Conservation (phyloP, 2,113 vertebrate species). For the Garra rufa region DNA sequence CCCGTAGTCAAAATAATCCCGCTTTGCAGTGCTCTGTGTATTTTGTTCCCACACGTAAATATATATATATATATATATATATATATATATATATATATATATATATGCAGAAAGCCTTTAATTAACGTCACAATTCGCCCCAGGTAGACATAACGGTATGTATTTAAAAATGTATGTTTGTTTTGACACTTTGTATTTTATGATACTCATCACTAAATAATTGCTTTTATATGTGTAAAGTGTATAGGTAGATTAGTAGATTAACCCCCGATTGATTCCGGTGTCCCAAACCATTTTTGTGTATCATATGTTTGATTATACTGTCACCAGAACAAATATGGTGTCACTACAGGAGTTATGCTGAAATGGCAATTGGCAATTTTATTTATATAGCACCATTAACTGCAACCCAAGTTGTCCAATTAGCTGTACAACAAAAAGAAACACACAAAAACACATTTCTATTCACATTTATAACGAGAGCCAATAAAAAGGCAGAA, state of each 20-base stretch:
- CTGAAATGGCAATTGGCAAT: slow-evolving; percentile 11
- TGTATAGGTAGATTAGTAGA: neutral
- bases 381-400: too few relatives aligned
- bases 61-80: too few relatives aligned
- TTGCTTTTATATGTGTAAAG: neutral
- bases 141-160: neutral
- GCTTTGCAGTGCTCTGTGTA: slow-evolving; percentile 47
- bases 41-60: slow-evolving; percentile 34
- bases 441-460: too few relatives aligned
- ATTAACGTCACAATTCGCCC: slow-evolving; percentile 44
- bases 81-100: too few relatives aligned
- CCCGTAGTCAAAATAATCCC: slow-evolving; percentile 52
- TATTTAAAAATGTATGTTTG: neutral
- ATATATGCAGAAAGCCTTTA: slow-evolving; percentile 45
- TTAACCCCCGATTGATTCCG: neutral
- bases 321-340: neutral
- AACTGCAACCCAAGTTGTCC: too few relatives aligned
- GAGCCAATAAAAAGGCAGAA: neutral
- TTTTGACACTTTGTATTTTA: neutral
- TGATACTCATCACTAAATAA: neutral
- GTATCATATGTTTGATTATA: neutral
- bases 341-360: slow-evolving; percentile 26
- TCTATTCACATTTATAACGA: too few relatives aligned
- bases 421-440: too few relatives aligned
- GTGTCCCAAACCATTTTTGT: neutral